Conservation (phyloP, 2,797 vertebrate species). For the Falco columbarius region DNA sequence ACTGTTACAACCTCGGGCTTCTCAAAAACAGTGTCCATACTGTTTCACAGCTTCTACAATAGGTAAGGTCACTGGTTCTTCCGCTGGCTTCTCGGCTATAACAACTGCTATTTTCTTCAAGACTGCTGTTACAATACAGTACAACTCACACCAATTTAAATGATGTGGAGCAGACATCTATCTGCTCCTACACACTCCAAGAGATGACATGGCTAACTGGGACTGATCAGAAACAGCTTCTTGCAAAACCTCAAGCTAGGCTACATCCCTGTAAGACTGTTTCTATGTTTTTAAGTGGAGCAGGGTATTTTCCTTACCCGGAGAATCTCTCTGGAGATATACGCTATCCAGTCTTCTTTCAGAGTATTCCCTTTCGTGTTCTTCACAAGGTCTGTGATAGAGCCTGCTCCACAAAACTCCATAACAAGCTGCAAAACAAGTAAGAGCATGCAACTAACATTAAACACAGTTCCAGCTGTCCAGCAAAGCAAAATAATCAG, state of each 20-base stretch:
- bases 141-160: background rate
- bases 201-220: background rate
- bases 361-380: constrained; percentile 97
- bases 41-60: background rate
- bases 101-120: background rate
- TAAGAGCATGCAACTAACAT: background rate
- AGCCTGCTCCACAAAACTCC: constrained; percentile 98
- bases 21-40: background rate
- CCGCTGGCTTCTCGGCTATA: background rate
- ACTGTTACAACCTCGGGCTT: background rate
- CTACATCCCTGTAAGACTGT: background rate
- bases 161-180: background rate
- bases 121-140: background rate
- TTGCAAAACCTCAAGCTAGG: background rate
- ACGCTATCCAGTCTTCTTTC: constrained; percentile 99
- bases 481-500: background rate
- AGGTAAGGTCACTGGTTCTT: background rate
- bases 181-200: background rate
- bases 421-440: constrained; percentile 89
- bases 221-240: constrained; percentile 36
- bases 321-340: constrained; percentile 97
- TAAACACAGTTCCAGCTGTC: background rate
- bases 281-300: background rate
- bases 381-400: constrained; percentile 98
- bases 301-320: constrained; percentile 79